These are phyloP conservation scores for Miniopterus natalensis DNA, from an alignment of 2,113 vertebrate species.

Conservation along the genomic window DNA sequence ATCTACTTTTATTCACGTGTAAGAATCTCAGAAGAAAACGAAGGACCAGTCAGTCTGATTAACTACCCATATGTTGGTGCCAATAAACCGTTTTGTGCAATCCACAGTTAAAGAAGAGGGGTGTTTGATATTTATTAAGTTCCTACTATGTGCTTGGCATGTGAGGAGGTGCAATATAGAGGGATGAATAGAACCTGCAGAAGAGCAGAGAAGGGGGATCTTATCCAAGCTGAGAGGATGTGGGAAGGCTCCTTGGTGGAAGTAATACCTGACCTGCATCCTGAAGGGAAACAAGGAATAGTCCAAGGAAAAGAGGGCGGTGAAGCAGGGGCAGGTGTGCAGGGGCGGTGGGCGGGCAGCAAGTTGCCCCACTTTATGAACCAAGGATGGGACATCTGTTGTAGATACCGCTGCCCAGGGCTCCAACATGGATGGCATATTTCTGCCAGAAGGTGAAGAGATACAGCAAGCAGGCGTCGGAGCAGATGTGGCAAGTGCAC, in stretches of 20 bases:
- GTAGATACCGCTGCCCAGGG: neutral
- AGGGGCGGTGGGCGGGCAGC: neutral
- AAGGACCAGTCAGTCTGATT: constrained; percentile 37
- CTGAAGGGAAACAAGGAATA: neutral
- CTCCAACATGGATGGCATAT: neutral
- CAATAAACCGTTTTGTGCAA: constrained; percentile 53
- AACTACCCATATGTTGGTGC: constrained; percentile 52
- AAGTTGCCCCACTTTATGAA: neutral
- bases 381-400: neutral
- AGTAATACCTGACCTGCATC: neutral
- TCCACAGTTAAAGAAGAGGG: neutral
- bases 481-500: constrained; percentile 65
- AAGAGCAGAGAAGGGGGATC: neutral
- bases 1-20: constrained; percentile 86
- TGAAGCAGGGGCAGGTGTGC: neutral
- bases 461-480: neutral
- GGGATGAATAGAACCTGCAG: neutral
- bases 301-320: neutral
- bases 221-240: neutral
- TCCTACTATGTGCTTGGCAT: constrained; percentile 33
- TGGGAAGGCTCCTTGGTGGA: neutral
- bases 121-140: neutral
- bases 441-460: constrained; percentile 71
- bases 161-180: neutral
- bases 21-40: constrained; percentile 63